phyloP scores from a whole-genome alignment of 2,113 vertebrate genomes.

The Phrynocephalus versicolor region DNA sequence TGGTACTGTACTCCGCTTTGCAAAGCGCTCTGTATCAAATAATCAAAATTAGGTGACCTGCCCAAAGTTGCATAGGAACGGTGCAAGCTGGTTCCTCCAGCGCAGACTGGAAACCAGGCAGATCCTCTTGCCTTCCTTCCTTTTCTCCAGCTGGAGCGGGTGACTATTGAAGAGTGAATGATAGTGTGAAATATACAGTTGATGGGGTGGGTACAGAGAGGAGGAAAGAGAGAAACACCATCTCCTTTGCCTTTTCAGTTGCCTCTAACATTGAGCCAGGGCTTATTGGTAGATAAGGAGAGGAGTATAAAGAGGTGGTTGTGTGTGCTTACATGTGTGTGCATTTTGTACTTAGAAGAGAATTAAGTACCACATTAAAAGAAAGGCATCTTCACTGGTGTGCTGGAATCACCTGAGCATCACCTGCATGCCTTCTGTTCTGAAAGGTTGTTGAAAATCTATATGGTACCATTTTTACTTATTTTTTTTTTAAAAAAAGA shows the following conservation, averaged over 20 bases:
- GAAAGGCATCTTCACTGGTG: too few species aligned
- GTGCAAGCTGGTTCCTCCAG: background rate
- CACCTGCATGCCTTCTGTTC: background rate
- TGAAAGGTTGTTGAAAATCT: background rate
- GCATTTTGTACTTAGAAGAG: too few species aligned
- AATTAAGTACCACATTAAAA: too few species aligned
- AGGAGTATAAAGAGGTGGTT: too few species aligned
- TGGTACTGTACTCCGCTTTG: too few species aligned
- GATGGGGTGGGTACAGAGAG: background rate
- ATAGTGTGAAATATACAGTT: background rate
- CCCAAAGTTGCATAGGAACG: background rate
- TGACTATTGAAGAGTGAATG: background rate
- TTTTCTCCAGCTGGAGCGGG: background rate
- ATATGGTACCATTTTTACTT: conserved; percentile 1
- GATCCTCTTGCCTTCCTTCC: background rate
- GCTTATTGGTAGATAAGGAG: too few species aligned
- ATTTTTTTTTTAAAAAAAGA: conserved; percentile 57
- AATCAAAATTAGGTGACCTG: background rate
- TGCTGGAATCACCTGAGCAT: accelerated
- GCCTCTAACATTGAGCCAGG: conserved; percentile 4
- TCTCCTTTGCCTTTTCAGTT: conserved; percentile 42
- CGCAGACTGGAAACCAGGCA: background rate
- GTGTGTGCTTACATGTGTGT: too few species aligned
- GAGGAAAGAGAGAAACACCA: background rate
- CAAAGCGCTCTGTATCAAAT: background rate